Percentiles rank a stretch among this genome's conserved stretches.
Conservation (phyloP, 2,113 vertebrate species). For the Pangasianodon gigas region DNA sequence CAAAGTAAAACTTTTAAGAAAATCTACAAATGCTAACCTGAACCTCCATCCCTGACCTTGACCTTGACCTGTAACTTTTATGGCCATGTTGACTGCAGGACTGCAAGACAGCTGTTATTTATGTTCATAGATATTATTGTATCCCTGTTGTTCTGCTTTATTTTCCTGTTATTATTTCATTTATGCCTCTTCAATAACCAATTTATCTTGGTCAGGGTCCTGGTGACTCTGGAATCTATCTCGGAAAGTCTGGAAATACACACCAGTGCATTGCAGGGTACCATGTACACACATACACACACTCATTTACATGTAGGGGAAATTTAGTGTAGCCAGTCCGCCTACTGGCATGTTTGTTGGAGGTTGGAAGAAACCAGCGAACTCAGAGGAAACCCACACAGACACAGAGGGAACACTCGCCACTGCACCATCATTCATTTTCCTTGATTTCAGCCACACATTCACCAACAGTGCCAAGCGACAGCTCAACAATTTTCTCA, state of each 20-base stretch:
- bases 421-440: neutral
- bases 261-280: neutral
- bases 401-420: neutral
- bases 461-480: neutral
- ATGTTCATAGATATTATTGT: neutral
- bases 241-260: neutral
- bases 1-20: neutral
- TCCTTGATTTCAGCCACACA: neutral
- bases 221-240: neutral
- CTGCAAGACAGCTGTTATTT: neutral
- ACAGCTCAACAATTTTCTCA: neutral
- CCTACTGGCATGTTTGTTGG: neutral
- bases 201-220: neutral
- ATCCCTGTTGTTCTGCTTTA: neutral
- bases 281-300: neutral
- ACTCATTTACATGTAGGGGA: neutral
- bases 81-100: neutral
- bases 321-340: neutral
- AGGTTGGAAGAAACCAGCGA: neutral
- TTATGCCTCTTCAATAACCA: neutral
- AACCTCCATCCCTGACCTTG: neutral
- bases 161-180: neutral
- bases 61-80: neutral
- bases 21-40: neutral
- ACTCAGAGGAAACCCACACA: neutral